phyloP scores from a whole-genome alignment of 1,140 invertebrate species.

The Pseudomyrmex pallidus region DNA sequence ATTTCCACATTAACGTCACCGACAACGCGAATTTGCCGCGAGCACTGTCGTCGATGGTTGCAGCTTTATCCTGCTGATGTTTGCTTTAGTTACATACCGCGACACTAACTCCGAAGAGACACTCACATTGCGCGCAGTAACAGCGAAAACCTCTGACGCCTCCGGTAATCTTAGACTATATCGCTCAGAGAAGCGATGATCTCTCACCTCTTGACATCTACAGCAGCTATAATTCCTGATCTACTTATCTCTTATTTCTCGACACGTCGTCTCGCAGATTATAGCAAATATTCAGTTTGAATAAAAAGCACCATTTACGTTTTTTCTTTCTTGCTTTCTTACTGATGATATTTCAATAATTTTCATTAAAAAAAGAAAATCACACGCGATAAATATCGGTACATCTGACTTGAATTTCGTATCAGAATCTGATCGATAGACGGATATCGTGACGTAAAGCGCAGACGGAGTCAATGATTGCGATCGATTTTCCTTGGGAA shows the following conservation, averaged over 20 bases:
- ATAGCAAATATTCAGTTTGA: neutral
- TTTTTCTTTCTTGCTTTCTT: neutral
- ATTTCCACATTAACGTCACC: slow-evolving; percentile 57
- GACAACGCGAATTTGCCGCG: slow-evolving; percentile 32
- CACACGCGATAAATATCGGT: no score
- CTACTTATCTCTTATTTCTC: neutral
- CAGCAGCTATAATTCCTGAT: neutral
- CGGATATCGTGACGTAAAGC: neutral
- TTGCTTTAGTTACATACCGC: slow-evolving; percentile 52
- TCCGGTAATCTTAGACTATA: neutral
- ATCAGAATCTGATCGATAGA: neutral
- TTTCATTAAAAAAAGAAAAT: neutral
- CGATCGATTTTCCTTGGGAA: slow-evolving; percentile 42
- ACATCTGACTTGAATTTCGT: slow-evolving; percentile 17
- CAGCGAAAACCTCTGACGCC: slow-evolving; percentile 16
- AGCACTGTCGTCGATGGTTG: slow-evolving; percentile 27
- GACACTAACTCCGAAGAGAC: slow-evolving; percentile 5
- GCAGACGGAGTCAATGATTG: slow-evolving; percentile 35
- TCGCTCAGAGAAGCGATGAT: neutral
- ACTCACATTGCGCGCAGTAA: slow-evolving; percentile 14
- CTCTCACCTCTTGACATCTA: neutral
- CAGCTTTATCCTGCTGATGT: slow-evolving; percentile 27
- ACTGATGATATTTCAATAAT: neutral
- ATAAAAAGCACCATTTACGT: neutral
- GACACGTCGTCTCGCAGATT: neutral